Evolutionary conservation across 2,797 vertebrate genomes (phyloP).

Genomic region (Pelodytes ibericus): DNA sequence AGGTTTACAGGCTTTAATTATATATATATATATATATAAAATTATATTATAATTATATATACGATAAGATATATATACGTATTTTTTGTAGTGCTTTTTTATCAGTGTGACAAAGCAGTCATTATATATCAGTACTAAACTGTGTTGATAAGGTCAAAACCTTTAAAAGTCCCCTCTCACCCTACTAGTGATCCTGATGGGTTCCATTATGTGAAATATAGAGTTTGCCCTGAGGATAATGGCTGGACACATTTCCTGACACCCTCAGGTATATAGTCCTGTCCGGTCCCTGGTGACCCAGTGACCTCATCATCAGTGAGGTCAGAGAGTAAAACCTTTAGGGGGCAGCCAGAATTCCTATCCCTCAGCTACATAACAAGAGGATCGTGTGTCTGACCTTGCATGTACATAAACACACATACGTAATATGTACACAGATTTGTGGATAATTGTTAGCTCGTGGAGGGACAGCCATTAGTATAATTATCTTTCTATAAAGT

Average conservation of each 20-base stretch:
- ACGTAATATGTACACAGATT: background rate
- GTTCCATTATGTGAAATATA: slow-evolving; percentile 28
- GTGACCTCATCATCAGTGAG: slow-evolving; percentile 40
- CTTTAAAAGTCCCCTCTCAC: slow-evolving; percentile 37
- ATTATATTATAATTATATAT: no score
- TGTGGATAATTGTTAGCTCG: no score
- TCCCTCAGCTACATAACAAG: background rate
- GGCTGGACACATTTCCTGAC: slow-evolving; percentile 49
- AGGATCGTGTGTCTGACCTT: slow-evolving; percentile 17
- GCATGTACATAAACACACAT: background rate
- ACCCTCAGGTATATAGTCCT: slow-evolving; percentile 44
- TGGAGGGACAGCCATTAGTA: no score
- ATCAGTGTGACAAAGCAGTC: slow-evolving; percentile 31
- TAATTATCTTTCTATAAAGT: no score
- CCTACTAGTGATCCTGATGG: slow-evolving; percentile 33
- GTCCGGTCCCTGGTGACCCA: slow-evolving; percentile 42
- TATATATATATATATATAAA: no score
- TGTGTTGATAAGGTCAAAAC: slow-evolving; percentile 43
- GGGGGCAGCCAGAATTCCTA: slow-evolving; percentile 24
- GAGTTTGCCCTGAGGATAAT: slow-evolving; percentile 35
- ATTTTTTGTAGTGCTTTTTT: background rate
- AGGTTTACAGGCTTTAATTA: no score
- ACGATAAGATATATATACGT: no score
- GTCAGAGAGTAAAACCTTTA: slow-evolving; percentile 21
- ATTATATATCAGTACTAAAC: slow-evolving; percentile 40